Evolutionary conservation across 2,888 invertebrate genomes (phyloP).

Genomic region (Pterostichus niger): DNA sequence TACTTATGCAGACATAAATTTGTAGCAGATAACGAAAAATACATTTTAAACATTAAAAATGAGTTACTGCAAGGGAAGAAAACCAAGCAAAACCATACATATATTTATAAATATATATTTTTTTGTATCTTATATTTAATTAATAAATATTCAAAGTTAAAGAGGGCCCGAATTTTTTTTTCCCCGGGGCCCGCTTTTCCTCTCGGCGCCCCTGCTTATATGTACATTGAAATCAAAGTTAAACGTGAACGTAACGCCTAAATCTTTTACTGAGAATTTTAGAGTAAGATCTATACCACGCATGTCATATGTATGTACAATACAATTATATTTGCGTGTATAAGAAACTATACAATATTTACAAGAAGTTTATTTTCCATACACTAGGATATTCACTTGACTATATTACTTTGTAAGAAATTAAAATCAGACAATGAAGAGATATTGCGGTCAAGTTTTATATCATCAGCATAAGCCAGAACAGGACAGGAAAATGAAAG

Average conservation of each 20-base stretch:
- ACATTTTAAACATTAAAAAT: no score
- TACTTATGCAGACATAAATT: no score
- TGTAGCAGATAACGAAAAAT: no score
- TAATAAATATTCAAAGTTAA: no score
- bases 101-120: no score
- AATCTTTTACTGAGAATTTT: constrained; percentile 1
- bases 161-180: no score
- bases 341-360: no score
- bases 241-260: constrained; percentile 3
- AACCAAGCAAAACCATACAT: no score
- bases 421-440: not conserved
- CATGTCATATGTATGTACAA: not conserved
- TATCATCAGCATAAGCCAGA: constrained; percentile 11
- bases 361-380: not conserved
- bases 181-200: no score
- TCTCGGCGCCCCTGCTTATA: no score
- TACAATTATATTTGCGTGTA: constrained; percentile 4
- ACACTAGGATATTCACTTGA: not conserved
- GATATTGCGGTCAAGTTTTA: not conserved
- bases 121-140: no score
- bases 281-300: not conserved
- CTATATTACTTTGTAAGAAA: constrained; percentile 19
- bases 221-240: constrained; percentile 4
- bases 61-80: no score
- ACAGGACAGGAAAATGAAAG: not conserved